Conservation (phyloP, 1,140 invertebrate species). For the Gonioctena quinquepunctata region DNA sequence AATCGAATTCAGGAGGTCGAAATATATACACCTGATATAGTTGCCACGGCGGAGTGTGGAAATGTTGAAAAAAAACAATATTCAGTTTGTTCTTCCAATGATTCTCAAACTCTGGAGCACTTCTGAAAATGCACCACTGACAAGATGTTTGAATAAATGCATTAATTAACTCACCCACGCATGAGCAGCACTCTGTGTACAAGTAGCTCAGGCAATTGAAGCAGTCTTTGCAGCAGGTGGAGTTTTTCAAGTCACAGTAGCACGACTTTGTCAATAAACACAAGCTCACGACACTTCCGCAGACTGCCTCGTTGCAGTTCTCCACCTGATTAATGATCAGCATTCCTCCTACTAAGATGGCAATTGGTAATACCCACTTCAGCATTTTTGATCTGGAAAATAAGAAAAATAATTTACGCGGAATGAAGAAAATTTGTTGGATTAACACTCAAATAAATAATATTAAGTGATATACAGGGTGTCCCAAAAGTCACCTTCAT, state of each 20-base stretch:
- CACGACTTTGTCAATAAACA: conserved; percentile 94
- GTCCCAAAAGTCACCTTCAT: too few relatives aligned
- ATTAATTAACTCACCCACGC: conserved; percentile 66
- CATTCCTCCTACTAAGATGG: conserved; percentile 2
- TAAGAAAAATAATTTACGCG: too few relatives aligned
- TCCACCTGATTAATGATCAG: conserved; percentile 24
- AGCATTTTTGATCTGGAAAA: conserved; percentile 30
- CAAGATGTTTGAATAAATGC: background rate
- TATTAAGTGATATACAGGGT: too few relatives aligned
- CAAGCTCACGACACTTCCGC: conserved; percentile 92
- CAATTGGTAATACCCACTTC: conserved; percentile 18
- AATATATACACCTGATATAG: too few relatives aligned
- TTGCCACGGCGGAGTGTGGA: too few relatives aligned
- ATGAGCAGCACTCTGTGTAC: conserved; percentile 93
- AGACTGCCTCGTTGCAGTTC: conserved; percentile 79
- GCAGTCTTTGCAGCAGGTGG: conserved; percentile 91
- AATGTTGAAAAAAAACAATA: too few relatives aligned
- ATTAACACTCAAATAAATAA: too few relatives aligned
- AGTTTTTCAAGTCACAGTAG: conserved; percentile 79
- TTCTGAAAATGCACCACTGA: too few relatives aligned
- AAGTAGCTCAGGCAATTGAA: conserved; percentile 85
- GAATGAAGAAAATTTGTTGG: too few relatives aligned
- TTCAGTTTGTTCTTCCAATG: too few relatives aligned
- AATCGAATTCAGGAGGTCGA: too few relatives aligned
- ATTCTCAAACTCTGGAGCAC: too few relatives aligned